Conservation (phyloP, 2,113 vertebrate species). For the Gallinago jamesoni region DNA sequence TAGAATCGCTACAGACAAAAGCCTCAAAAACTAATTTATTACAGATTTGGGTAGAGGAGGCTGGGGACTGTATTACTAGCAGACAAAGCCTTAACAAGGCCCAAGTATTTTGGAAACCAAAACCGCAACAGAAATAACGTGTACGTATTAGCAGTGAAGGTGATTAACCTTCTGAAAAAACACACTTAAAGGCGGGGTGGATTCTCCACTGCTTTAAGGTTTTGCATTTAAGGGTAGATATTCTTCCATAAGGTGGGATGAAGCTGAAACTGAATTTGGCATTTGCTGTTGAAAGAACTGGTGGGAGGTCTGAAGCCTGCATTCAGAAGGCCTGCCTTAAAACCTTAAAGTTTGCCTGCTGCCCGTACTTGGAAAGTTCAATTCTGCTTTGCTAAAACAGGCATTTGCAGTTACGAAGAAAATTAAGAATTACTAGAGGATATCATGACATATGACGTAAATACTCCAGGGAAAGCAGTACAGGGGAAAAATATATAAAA, state of each 20-base stretch:
- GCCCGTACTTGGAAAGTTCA: neutral
- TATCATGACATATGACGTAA: neutral
- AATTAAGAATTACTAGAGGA: neutral
- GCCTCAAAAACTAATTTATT: constrained; percentile 15
- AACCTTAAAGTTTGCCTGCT: neutral
- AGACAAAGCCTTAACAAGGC: constrained; percentile 5
- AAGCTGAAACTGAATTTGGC: neutral
- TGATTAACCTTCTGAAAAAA: neutral
- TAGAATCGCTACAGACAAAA: constrained; percentile 40
- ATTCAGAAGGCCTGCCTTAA: neutral
- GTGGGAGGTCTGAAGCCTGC: neutral
- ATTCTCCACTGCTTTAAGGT: neutral
- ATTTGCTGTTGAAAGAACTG: neutral
- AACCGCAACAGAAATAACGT: neutral
- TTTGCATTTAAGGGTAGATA: neutral
- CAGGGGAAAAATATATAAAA: neutral
- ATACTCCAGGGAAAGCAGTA: neutral
- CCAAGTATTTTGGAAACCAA: neutral
- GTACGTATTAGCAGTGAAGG: neutral
- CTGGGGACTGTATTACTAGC: neutral
- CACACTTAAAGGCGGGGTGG: neutral
- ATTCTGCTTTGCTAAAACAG: neutral
- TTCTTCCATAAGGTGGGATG: neutral
- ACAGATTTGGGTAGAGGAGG: neutral
- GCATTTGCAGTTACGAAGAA: neutral